phyloP scores from a whole-genome alignment of 2,888 invertebrate species.

The Drosophila anceps region DNA sequence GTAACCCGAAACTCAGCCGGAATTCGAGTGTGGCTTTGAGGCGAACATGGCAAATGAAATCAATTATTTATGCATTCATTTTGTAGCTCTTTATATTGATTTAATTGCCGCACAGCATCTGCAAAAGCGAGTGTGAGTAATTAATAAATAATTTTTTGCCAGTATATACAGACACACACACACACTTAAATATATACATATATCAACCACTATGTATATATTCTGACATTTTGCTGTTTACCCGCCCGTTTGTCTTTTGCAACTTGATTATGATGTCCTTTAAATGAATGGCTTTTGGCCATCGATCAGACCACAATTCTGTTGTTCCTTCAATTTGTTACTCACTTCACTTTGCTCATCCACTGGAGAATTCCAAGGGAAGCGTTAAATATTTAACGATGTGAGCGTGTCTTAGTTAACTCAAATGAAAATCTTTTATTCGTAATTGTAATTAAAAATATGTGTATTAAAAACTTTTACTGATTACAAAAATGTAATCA shows the following conservation, averaged over 20 bases:
- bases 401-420: neutral
- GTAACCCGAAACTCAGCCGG: neutral
- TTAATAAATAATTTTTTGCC: slow-evolving; percentile 70
- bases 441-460: neutral
- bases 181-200: slow-evolving; percentile 17
- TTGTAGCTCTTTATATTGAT: slow-evolving; percentile 67
- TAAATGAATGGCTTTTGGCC: slow-evolving; percentile 56
- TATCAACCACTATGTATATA: slow-evolving; percentile 10
- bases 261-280: slow-evolving; percentile 63
- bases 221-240: slow-evolving; percentile 53
- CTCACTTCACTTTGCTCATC: neutral
- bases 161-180: neutral
- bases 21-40: slow-evolving; percentile 21
- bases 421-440: neutral
- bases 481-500: neutral
- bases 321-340: neutral
- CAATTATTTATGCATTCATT: slow-evolving; percentile 71
- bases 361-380: neutral
- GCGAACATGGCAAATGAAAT: slow-evolving; percentile 56
- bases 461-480: slow-evolving; percentile 10
- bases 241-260: slow-evolving; percentile 35
- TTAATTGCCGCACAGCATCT: slow-evolving; percentile 57
- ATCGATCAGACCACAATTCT: slow-evolving; percentile 30
- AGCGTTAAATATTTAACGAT: slow-evolving; percentile 8
- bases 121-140: slow-evolving; percentile 56